Evolutionary conservation across 2,888 invertebrate species (phyloP).

Genomic region (Panzeria rudis): DNA sequence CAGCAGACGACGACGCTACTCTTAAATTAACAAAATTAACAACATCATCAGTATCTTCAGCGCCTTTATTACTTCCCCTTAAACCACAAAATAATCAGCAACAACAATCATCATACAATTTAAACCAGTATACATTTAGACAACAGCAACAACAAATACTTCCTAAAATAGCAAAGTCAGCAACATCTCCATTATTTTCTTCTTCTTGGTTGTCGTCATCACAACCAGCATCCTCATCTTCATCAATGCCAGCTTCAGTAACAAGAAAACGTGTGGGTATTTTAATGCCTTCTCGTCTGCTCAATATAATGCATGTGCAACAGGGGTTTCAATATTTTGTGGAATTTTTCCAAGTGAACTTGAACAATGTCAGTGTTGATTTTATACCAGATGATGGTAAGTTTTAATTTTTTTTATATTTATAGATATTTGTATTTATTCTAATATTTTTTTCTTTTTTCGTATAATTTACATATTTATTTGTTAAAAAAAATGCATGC

Average conservation of each 20-base stretch:
- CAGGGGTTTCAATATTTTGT: conserved; percentile 81
- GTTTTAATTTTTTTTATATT: conserved; percentile 68
- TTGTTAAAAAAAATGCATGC: not conserved
- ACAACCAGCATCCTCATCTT: not conserved
- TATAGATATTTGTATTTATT: not conserved
- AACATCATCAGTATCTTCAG: conserved; percentile 53
- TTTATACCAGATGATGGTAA: conserved; percentile 82
- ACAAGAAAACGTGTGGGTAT: conserved; percentile 77
- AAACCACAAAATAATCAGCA: conserved; percentile 51
- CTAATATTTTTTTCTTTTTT: conserved; percentile 57
- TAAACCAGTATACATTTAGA: conserved; percentile 2
- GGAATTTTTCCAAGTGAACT: conserved; percentile 81
- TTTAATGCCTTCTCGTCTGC: conserved; percentile 79
- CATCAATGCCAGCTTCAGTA: conserved; percentile 5
- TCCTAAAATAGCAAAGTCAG: conserved; percentile 22
- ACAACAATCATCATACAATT: conserved; percentile 56
- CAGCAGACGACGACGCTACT: conserved; percentile 34
- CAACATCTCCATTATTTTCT: conserved; percentile 37
- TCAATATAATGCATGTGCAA: conserved; percentile 81
- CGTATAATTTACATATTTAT: not conserved
- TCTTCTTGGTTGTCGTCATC: conserved; percentile 12
- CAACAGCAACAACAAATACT: conserved; percentile 51
- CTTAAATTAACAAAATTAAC: conserved; percentile 48
- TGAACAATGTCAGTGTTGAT: conserved; percentile 80
- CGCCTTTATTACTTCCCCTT: conserved; percentile 39